phyloP scores from a whole-genome alignment of 2,888 invertebrate genomes.

The Lasius fuliginosus region DNA sequence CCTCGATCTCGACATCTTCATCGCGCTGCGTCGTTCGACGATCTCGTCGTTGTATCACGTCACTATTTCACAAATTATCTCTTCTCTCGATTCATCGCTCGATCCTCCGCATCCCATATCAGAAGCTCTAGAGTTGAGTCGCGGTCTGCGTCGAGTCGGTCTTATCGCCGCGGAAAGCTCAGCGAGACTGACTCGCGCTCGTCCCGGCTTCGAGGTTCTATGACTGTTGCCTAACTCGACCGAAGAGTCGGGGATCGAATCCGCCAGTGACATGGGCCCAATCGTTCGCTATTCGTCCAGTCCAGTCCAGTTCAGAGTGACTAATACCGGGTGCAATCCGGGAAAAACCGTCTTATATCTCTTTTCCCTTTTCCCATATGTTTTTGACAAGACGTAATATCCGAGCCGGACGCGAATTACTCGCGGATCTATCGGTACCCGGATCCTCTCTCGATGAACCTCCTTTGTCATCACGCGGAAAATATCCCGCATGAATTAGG shows the following conservation, averaged over 20 bases:
- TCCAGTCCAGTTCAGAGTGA: not conserved
- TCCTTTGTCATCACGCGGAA: not conserved
- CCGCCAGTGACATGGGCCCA: constrained; percentile 7
- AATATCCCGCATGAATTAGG: not conserved
- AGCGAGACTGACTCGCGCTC: constrained; percentile 60
- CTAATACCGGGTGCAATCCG: constrained; percentile 2
- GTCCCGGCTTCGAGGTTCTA: constrained; percentile 47
- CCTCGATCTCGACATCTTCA: constrained; percentile 21
- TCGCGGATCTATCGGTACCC: not conserved
- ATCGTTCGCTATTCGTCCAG: not conserved
- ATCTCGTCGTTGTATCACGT: constrained; percentile 4
- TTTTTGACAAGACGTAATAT: not conserved
- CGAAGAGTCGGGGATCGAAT: constrained; percentile 49
- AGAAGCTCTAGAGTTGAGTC: not conserved
- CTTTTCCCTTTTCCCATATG: not conserved
- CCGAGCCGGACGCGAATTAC: not conserved
- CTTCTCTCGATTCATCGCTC: constrained; percentile 19
- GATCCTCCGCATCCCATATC: constrained; percentile 24
- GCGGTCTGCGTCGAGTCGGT: constrained; percentile 18
- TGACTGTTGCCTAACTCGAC: constrained; percentile 69
- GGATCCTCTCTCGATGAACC: not conserved
- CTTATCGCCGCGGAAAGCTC: constrained; percentile 56
- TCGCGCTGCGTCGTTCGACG: not conserved
- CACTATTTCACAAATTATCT: constrained; percentile 42
- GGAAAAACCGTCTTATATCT: constrained; percentile 27